Evolutionary conservation across 2,113 vertebrate genomes (phyloP).

Genomic region (Axis porcinus): DNA sequence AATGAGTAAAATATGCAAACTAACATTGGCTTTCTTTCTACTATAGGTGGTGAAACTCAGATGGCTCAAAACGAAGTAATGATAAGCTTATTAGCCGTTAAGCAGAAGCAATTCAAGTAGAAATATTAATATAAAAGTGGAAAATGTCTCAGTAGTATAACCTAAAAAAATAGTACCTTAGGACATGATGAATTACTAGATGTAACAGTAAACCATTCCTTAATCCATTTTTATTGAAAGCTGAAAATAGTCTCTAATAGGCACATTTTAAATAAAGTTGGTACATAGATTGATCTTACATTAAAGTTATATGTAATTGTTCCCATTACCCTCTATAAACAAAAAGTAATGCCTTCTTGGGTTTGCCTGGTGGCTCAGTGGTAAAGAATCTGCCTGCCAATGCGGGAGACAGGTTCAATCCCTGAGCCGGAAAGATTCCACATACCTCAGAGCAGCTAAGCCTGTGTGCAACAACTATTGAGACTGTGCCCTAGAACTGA

Average conservation of each 20-base stretch:
- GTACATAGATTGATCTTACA: neutral
- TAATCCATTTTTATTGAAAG: slow-evolving; percentile 19
- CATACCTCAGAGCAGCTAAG: neutral
- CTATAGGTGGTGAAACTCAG: neutral
- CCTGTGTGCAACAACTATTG: neutral
- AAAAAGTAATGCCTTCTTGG: neutral
- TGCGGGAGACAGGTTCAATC: neutral
- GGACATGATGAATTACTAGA: neutral
- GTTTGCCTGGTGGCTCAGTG: neutral
- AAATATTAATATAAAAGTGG: neutral
- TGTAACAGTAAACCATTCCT: neutral
- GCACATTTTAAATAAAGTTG: slow-evolving; percentile 20
- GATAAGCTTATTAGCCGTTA: neutral
- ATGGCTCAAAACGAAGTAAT: slow-evolving; percentile 17
- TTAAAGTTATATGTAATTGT: neutral
- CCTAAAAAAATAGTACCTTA: slow-evolving; percentile 1
- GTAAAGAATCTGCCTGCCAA: neutral
- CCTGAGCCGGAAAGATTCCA: neutral
- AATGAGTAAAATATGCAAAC: slow-evolving; percentile 6
- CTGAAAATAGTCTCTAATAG: slow-evolving; percentile 7
- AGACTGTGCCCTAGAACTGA: neutral
- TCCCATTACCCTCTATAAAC: slow-evolving; percentile 28
- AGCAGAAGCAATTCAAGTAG: neutral
- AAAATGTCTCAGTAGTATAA: neutral
- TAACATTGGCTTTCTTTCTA: neutral